Conservation (phyloP, 2,888 invertebrate genomes). For the Unio pictorum region DNA sequence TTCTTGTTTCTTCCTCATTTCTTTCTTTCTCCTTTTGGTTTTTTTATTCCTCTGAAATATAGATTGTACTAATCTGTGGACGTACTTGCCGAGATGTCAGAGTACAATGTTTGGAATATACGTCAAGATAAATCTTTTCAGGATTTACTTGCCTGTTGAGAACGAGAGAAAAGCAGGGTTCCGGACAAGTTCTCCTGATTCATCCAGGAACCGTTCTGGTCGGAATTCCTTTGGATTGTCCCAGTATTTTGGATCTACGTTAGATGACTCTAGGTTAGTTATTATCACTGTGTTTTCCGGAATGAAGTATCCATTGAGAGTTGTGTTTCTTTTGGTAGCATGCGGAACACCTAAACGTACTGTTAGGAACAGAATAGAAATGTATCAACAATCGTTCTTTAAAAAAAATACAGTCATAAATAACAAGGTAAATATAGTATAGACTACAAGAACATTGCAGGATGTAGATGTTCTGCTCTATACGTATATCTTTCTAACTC, state of each 20-base stretch:
- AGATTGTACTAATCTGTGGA: too few relatives aligned
- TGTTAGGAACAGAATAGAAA: slow-evolving; percentile 9
- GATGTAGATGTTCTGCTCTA: too few relatives aligned
- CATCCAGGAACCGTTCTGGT: slow-evolving; percentile 50
- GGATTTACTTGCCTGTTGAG: slow-evolving; percentile 15
- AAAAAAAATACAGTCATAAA: not conserved
- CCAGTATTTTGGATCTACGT: slow-evolving; percentile 44
- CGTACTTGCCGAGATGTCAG: too few relatives aligned
- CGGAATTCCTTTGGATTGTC: slow-evolving; percentile 46
- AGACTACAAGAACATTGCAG: too few relatives aligned
- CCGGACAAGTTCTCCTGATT: slow-evolving; percentile 23
- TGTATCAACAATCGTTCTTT: not conserved
- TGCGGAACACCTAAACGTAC: slow-evolving; percentile 39
- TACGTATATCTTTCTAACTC: too few relatives aligned
- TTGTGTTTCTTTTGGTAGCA: slow-evolving; percentile 23
- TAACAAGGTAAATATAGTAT: too few relatives aligned
- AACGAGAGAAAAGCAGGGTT: slow-evolving; percentile 23
- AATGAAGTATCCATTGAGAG: slow-evolving; percentile 24
- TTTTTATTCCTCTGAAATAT: too few relatives aligned
- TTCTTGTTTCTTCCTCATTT: too few relatives aligned
- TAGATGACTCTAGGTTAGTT: slow-evolving; percentile 46
- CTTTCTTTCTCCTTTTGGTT: too few relatives aligned
- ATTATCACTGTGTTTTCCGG: slow-evolving; percentile 44
- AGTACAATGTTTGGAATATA: too few relatives aligned
- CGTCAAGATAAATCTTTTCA: too few relatives aligned